Evolutionary conservation across 1,140 invertebrate genomes (phyloP), one percentile per base, ranked within the genome.

Genomic region (Adelges cooleyi): DNA sequence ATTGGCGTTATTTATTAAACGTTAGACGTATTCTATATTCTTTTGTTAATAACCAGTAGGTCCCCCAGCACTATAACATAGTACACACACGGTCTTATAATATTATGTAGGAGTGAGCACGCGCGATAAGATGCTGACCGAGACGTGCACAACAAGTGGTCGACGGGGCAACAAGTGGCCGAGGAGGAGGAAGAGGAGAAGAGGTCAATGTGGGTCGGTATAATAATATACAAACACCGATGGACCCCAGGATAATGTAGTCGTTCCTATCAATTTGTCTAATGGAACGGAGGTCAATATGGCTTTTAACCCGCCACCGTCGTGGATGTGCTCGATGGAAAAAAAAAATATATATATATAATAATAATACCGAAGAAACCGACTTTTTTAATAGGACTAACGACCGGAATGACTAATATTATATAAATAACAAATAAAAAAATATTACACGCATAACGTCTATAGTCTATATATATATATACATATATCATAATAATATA

Each of bases 1-100:
- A 62, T 62, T 62, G 56, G 42, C 56, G 25, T 48, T 62, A 33
- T 48, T 62, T 62, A 48, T 48, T 62, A 62, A 33, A 62, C 46
- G 46, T 62, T 62, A 62, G 11, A 62, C 46, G 46, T 62, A 46
- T 62, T 4, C 3, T 44, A 23, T 62, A 6, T 46, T 15, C 22
- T 46, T 48, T 29, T 48, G n/a, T 62, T 27, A 50, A 46, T 33
- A 25, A 48, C 25, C 25, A 48, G 42, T 48, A 48, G 23, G 56
- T 48, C n/a, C 22, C 20, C 33, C 33, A 11, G 10, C 51, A 1
- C 1, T 33, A 33, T 33, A 29, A 8, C 6, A 23, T n/a, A 4
- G 8, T 33, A 6, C 50, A 52, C 27, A 52, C 10, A 33, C 11
- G 6, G 27, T 13, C 10, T 9, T 3, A 27, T 17, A n/a, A 27